phyloP scores from a whole-genome alignment of 1,140 invertebrate species.

The Lamellibrachia luymesi region DNA sequence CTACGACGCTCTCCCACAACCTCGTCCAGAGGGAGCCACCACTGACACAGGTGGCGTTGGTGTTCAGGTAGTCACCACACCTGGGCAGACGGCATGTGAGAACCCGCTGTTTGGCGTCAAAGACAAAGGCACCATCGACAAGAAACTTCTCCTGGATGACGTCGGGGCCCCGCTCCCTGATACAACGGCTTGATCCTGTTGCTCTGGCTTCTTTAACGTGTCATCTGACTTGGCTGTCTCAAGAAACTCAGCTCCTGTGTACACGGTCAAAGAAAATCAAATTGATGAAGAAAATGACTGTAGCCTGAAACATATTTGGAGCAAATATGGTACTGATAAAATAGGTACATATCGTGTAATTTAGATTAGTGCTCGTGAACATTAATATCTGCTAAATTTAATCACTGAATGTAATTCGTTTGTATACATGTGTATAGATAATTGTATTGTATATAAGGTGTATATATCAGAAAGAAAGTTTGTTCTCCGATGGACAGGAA shows the following conservation, averaged over 20 bases:
- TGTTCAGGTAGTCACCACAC: background rate
- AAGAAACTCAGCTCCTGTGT: background rate
- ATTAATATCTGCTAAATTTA: background rate
- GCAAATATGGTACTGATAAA: background rate
- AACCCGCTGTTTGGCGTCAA: background rate
- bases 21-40: background rate
- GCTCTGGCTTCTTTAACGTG: background rate
- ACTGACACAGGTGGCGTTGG: background rate
- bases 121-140: background rate
- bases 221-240: background rate
- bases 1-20: background rate
- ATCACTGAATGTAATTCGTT: background rate
- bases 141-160: background rate
- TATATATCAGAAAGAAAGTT: background rate
- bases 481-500: background rate
- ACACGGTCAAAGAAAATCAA: background rate
- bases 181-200: background rate
- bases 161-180: background rate
- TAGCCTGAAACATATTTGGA: background rate
- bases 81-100: background rate
- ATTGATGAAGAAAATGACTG: background rate
- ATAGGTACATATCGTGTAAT: background rate
- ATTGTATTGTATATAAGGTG: background rate
- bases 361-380: background rate
- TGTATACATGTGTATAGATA: background rate